phyloP scores from a whole-genome alignment of 2,888 invertebrate species.

The Pyrrhia umbra region DNA sequence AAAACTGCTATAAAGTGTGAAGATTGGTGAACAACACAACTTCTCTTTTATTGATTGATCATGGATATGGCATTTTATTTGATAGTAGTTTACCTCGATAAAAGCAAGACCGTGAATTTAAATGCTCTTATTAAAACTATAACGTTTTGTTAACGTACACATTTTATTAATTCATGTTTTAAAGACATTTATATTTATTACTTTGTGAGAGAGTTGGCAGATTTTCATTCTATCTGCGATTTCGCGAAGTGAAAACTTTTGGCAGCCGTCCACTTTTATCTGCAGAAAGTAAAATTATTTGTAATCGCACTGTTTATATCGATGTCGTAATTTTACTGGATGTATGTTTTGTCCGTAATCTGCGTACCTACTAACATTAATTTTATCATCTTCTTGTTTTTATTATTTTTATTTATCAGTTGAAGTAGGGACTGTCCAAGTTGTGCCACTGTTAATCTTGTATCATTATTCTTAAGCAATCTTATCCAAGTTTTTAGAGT shows the following conservation, averaged over 20 bases:
- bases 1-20: no score
- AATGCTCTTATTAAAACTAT: slow-evolving; percentile 4
- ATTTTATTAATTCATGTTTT: background rate
- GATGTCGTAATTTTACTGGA: slow-evolving; percentile 3
- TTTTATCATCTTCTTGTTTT: background rate
- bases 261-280: slow-evolving; percentile 54
- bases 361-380: no score
- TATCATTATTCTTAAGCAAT: no score
- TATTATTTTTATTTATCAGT: background rate
- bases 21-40: background rate
- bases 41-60: background rate
- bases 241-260: slow-evolving; percentile 48
- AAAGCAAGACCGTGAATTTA: slow-evolving; percentile 6
- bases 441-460: no score
- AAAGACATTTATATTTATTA: slow-evolving; percentile 26
- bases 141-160: slow-evolving; percentile 5
- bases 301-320: slow-evolving; percentile 8
- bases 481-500: no score
- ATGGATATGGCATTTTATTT: background rate
- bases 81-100: slow-evolving; percentile 2
- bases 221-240: slow-evolving; percentile 43
- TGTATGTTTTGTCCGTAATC: background rate
- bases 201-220: slow-evolving; percentile 30
- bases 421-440: background rate
- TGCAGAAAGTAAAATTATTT: slow-evolving; percentile 48